Base-by-base conservation (phyloP, 2,113 vertebrate genomes). In the Chaetura pelagica region DNA sequence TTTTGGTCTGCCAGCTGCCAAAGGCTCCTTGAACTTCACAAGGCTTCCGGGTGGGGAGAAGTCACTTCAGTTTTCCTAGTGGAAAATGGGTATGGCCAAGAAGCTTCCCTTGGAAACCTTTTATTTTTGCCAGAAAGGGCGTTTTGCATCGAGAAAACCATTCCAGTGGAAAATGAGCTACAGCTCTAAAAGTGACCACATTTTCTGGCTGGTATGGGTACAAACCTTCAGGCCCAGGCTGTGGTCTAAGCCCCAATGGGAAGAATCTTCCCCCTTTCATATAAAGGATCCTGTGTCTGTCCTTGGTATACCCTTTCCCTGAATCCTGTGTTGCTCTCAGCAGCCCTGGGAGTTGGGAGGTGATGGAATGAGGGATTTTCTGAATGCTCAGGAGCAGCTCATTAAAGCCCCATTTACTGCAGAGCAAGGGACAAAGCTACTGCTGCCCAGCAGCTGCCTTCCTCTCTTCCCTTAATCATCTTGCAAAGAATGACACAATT, bases 21-120 rank as follows among this genome's bases (percentile, higher is more conserved):
- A 40, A 84, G 34, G 7, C 44, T 68, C 44, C 82, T 84, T 38
- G 12, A 66, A 66, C 66, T 93, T 93, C 90, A 73, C 32, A 71
- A 69, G 29, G 55, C 59, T 89, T 88, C 80, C 22, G 15, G 48
- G 40, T 69, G 48, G 85, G 52, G 49, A 96, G 79, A 52, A 82
- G 26, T 82, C 71, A 3, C 62, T 82, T 82, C 27, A 27, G 22
- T 38, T 95, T 90, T 93, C 89, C 90, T 82, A 68, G 64, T 64
- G 89, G 91, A 93, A 89, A 96, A 87, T 51, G 42, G 34, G 34
- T 55, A 26, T 5, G 24, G 64, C 84, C 67, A 49, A 78, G 23
- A 78, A 82, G 21, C 57, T 94, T 74, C 74, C 86, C 75, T 62
- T 82, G 84, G 92, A 93, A 94, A 91, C 29, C 67, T 83, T 29